Percentiles rank a stretch among this genome's conserved stretches.
These are phyloP conservation scores for Bombus waltoni DNA, from an alignment of 1,140 invertebrate genomes.

Conservation along the genomic window DNA sequence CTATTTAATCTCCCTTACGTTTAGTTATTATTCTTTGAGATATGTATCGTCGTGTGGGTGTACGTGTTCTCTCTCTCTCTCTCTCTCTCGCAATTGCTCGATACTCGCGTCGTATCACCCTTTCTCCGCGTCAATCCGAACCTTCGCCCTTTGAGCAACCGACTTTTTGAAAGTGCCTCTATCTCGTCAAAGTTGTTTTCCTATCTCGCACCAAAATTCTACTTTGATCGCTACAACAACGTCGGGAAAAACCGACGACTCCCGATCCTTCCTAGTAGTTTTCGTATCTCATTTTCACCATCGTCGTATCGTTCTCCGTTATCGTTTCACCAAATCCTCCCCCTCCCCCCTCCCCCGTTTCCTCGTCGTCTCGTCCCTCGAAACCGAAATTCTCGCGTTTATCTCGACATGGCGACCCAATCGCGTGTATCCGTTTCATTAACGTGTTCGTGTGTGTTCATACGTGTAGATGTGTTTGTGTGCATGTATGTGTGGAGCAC, in stretches of 20 bases:
- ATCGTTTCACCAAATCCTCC: background rate
- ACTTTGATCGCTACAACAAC: background rate
- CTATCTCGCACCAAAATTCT: background rate
- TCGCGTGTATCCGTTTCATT: background rate
- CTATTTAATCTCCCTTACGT: conserved; percentile 77
- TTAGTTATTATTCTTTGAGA: conserved; percentile 83
- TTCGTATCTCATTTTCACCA: background rate
- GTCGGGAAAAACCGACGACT: background rate
- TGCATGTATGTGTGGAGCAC: background rate
- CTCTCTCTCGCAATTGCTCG: conserved; percentile 41
- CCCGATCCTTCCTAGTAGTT: background rate
- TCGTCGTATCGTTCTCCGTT: background rate
- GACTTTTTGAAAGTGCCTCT: background rate
- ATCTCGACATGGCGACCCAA: background rate
- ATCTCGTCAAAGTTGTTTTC: background rate
- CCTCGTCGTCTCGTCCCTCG: conserved; percentile 1
- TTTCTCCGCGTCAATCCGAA: conserved; percentile 3
- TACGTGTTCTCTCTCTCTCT: conserved; percentile 47
- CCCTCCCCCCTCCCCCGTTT: background rate
- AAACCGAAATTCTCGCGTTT: conserved; percentile 6
- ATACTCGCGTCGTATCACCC: conserved; percentile 30
- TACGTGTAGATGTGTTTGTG: background rate
- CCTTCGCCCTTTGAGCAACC: background rate
- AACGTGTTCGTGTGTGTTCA: background rate
- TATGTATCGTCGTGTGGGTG: conserved; percentile 82